Base-by-base conservation (phyloP, 2,888 invertebrate species). In the Physocephala rufipes region DNA sequence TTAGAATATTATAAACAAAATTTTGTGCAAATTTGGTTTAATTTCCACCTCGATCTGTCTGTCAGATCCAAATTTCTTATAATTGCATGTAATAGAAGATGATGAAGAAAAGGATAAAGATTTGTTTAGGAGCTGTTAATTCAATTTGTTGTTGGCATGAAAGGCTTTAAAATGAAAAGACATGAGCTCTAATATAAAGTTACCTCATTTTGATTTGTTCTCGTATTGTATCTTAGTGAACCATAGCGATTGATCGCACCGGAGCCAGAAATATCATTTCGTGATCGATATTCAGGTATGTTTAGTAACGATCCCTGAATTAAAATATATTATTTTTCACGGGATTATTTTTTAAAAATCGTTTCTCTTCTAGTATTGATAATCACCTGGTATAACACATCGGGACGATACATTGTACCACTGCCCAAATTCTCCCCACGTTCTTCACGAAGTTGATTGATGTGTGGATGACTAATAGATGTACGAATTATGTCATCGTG, bases 371-470 rank as follows among this genome's bases (percentile, higher is more conserved):
- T 16, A 12, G 28, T 26, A 30, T 45, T n/a, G 24, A 36, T 63
- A 69, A 69, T 94, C 76, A 95, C 95, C 82, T 94, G 93, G 84
- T 96, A 97, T 79, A 97, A 91, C 12, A 96, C 92, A 84, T 98
- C 97, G 68, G 93, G 94, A 67, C 95, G 89, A 79, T 92, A 90
- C 89, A 97, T 91, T 19, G 95, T 92, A 1, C 95, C 92, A 76
- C 92, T 92, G 45, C 90, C 91, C 47, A 89, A 90, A 51, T 77
- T 80, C 43, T 84, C 84, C 15, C 45, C 45, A n/a, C 49, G 61
- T 16, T 75, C 70, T 2, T 79, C 82, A 62, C 78, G 78, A 21
- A 81, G 74, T 61, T 79, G 79, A 81, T 77, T 77, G 66, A 86
- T 77, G 64, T 86, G 85, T 2, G 94, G 93, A 79, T 93, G 93